Evolutionary conservation across 2,888 invertebrate species (phyloP).

Genomic region (Noctua pronuba): DNA sequence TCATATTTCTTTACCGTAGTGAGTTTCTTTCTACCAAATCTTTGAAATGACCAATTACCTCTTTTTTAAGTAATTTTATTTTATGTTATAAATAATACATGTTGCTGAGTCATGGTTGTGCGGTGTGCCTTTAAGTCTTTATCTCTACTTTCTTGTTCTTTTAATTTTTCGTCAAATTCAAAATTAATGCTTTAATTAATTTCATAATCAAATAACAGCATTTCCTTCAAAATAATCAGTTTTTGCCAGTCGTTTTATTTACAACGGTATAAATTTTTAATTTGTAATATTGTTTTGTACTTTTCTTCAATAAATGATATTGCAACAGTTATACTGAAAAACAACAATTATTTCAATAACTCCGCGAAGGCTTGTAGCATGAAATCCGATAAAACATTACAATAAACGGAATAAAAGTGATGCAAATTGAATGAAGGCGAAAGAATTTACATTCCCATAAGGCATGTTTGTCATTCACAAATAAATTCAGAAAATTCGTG

Average conservation of each 20-base stretch:
- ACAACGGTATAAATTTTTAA: too few species aligned
- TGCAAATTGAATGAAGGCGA: slow-evolving; percentile 4
- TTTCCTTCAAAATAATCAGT: neutral
- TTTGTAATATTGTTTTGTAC: too few species aligned
- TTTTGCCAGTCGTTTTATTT: neutral
- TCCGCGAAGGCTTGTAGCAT: neutral
- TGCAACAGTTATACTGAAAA: neutral
- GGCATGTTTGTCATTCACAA: slow-evolving; percentile 78
- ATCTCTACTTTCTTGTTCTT: neutral
- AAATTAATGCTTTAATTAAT: neutral
- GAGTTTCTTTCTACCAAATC: neutral
- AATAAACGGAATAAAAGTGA: slow-evolving; percentile 25
- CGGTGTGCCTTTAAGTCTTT: too few species aligned
- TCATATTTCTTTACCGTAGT: neutral
- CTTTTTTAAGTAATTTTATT: neutral
- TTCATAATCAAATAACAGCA: neutral
- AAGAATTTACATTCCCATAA: slow-evolving; percentile 77
- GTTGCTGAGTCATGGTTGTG: neutral
- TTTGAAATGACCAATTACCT: neutral
- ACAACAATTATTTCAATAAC: neutral
- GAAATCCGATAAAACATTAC: slow-evolving; percentile 17
- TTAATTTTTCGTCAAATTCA: neutral
- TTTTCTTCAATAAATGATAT: neutral
- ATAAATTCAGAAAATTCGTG: slow-evolving; percentile 72
- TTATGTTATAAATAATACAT: neutral